phyloP scores from a whole-genome alignment of 2,113 vertebrate species.

The Otolemur garnettii region DNA sequence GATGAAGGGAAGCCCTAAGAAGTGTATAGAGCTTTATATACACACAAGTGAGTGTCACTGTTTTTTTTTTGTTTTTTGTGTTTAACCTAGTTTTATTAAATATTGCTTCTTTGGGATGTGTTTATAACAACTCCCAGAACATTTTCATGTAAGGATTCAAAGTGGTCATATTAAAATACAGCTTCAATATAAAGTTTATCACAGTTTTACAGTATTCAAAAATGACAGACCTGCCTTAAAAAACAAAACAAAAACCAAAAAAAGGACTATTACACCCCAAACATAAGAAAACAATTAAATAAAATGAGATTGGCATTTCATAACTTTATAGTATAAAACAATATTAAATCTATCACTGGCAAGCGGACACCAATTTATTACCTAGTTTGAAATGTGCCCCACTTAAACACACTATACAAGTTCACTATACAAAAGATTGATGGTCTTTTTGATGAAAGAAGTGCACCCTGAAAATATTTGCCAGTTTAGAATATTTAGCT shows the following conservation, averaged over 20 bases:
- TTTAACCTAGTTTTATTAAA: constrained; percentile 94
- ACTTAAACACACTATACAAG: constrained; percentile 97
- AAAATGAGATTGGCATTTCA: constrained; percentile 93
- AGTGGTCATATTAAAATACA: constrained; percentile 98
- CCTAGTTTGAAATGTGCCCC: constrained; percentile 89
- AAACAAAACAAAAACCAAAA: constrained; percentile 86
- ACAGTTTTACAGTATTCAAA: constrained; percentile 98
- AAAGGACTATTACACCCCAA: constrained; percentile 92
- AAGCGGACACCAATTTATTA: constrained; percentile 88
- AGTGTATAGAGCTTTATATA: constrained; percentile 78
- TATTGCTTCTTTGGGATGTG: constrained; percentile 93
- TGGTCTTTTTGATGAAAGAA: constrained; percentile 93
- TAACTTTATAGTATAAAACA: constrained; percentile 94
- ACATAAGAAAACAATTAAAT: constrained; percentile 92
- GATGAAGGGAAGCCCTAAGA: constrained; percentile 74
- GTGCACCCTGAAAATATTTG: constrained; percentile 95
- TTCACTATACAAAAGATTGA: constrained; percentile 95
- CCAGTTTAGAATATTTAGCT: constrained; percentile 90
- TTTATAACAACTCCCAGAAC: constrained; percentile 92
- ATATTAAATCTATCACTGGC: constrained; percentile 91
- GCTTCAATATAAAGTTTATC: constrained; percentile 97
- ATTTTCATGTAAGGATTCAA: constrained; percentile 92
- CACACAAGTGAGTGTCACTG: constrained; percentile 78
- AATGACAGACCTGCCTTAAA: constrained; percentile 92
- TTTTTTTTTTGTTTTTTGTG: constrained; percentile 47